phyloP scores from a whole-genome alignment of 2,113 vertebrate genomes.

The Parotia lawesii region DNA sequence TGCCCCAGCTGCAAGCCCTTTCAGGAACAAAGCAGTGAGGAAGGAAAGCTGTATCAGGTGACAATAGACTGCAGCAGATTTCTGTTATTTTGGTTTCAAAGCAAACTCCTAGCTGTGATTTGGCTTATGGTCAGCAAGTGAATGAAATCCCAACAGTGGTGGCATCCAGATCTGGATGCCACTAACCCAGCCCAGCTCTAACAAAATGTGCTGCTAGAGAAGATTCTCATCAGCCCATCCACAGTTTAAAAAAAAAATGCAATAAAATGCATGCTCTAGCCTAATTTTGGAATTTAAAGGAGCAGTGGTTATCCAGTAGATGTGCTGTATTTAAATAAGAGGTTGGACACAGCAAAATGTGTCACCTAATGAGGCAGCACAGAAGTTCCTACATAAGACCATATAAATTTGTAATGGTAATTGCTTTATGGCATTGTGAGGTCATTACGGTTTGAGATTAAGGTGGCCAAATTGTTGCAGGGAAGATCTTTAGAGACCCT shows the following conservation, averaged over 20 bases:
- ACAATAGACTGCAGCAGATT: conserved; percentile 11
- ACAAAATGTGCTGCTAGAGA: not conserved
- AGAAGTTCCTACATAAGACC: conserved; percentile 64
- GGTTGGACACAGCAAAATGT: conserved; percentile 23
- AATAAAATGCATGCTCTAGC: not conserved
- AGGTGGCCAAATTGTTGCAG: conserved; percentile 61
- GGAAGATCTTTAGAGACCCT: conserved; percentile 64
- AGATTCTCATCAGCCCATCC: conserved; percentile 2
- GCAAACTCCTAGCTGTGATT: conserved; percentile 40
- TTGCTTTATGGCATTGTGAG: conserved; percentile 71
- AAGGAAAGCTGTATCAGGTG: conserved; percentile 2
- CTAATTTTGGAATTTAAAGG: conserved; percentile 13
- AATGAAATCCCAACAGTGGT: conserved; percentile 22
- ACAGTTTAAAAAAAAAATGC: not conserved
- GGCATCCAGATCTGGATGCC: not conserved
- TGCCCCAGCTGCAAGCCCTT: conserved; percentile 36
- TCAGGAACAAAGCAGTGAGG: conserved; percentile 10
- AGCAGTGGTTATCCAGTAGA: not conserved
- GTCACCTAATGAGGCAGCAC: conserved; percentile 70
- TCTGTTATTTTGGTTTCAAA: conserved; percentile 41
- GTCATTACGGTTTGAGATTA: conserved; percentile 68
- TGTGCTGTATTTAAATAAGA: conserved; percentile 21
- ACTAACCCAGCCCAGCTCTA: not conserved
- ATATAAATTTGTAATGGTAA: conserved; percentile 70
- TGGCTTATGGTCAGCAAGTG: conserved; percentile 14